Conservation (phyloP, 2,113 vertebrate species). For the Laticauda laticaudata region DNA sequence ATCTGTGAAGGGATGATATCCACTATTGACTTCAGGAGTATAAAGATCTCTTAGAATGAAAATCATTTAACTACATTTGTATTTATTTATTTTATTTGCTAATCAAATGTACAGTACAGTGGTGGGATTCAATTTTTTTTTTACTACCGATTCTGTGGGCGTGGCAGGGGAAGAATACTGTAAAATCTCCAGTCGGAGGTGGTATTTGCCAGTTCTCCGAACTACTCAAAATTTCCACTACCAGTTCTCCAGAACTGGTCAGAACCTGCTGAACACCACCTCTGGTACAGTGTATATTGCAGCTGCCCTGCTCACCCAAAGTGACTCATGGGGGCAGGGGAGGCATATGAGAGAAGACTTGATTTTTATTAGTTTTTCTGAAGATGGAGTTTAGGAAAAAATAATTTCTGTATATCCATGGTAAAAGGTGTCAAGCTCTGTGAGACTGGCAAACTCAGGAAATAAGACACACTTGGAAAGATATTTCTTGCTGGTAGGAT, state of each 20-base stretch:
- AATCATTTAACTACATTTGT: not conserved
- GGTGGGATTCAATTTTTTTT: too few species aligned
- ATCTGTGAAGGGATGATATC: not conserved
- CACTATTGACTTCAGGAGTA: not conserved
- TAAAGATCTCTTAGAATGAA: not conserved
- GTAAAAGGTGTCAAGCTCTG: not conserved
- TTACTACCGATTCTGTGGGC: too few species aligned
- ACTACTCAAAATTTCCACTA: too few species aligned
- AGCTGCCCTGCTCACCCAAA: not conserved
- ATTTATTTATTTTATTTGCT: not conserved
- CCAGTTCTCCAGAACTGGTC: too few species aligned
- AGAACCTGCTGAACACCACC: too few species aligned
- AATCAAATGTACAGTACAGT: not conserved
- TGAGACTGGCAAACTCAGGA: not conserved
- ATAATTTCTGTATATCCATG: not conserved
- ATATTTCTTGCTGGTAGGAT: not conserved
- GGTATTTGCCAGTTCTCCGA: too few species aligned
- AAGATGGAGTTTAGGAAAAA: not conserved
- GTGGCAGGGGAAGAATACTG: too few species aligned
- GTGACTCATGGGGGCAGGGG: not conserved
- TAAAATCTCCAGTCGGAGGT: too few species aligned
- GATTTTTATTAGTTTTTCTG: not conserved
- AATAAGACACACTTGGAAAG: not conserved
- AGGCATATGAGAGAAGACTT: too few species aligned
- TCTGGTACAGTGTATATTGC: not conserved